Percentiles rank a stretch among this genome's conserved stretches.
Conservation (phyloP, 2,888 invertebrate genomes). For the Xanthorhoe designata region DNA sequence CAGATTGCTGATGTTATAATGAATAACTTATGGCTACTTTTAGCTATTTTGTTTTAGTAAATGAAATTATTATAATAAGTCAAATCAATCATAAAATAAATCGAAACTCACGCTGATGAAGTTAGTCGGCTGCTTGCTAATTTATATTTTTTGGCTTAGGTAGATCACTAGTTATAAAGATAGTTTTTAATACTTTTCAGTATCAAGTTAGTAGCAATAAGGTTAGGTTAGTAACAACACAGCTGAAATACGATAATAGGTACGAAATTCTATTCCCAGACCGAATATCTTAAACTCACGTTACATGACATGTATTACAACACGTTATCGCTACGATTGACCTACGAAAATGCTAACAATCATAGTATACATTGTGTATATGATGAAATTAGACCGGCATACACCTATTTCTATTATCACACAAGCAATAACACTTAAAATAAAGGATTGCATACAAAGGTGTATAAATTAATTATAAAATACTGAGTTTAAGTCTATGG, state of each 20-base stretch:
- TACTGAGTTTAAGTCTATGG: not conserved
- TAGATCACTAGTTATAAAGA: too few species aligned
- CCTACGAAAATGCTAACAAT: not conserved
- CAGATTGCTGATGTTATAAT: too few species aligned
- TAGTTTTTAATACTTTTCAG: too few species aligned
- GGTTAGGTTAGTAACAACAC: too few species aligned
- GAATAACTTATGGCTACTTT: too few species aligned
- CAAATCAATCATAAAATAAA: too few species aligned
- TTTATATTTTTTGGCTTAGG: too few species aligned
- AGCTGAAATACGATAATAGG: not conserved
- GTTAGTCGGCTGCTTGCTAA: too few species aligned
- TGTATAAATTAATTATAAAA: conserved; percentile 1
- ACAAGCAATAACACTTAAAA: conserved; percentile 15
- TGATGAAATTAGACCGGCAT: conserved; percentile 25
- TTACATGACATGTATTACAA: not conserved
- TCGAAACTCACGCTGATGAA: too few species aligned
- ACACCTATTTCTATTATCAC: conserved; percentile 18
- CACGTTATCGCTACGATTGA: not conserved
- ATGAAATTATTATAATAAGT: too few species aligned
- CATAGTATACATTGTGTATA: not conserved
- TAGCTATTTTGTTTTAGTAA: too few species aligned
- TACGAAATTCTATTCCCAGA: not conserved
- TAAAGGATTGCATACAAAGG: not conserved
- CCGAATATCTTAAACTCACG: not conserved
- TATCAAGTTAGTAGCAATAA: too few species aligned